Evolutionary conservation across 2,888 invertebrate genomes (phyloP), one percentile per base, ranked within the genome.

Genomic region (Argyresthia albistria): DNA sequence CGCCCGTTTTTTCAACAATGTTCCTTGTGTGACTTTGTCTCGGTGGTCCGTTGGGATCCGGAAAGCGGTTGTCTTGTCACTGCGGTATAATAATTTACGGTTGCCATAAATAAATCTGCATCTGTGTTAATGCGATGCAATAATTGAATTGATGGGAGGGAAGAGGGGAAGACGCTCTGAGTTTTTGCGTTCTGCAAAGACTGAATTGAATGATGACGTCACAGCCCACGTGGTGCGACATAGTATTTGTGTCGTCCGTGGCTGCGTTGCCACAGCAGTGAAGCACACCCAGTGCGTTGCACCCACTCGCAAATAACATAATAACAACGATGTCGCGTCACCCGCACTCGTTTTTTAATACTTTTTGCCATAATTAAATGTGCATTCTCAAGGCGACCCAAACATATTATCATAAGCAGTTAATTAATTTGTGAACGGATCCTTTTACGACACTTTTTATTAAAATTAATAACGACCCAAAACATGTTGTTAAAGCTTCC

Each of bases 1-100:
- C 78, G 81, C 79, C 71, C 76, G 70, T 71, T 77, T 77, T 64
- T 73, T 73, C 68, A 65, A 67, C 80, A 81, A 82, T 74, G 80
- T 82, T 71, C 81, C 70, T 76, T 74, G 76, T 79, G 80, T 84
- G 76, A 84, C 82, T 77, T 83, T 82, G 81, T 63, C 59, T 66
- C 74, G 80, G 73, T 70, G 78, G 75, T 66, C 73, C 70, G 69
- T 71, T 70, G 70, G 70, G 71, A 76, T 73, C 75, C 78, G 77
- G 76, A 77, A 76, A 75, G 68, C 74, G 60, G 80, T 79, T n/a
- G 39, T 39, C 39, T 4, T n/a, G 39, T 39, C 8, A 7, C 36
- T 73, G 25, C 25, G 6, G 2, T 25, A 6, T 25, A 25, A 25
- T 25, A 25, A 25, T 25, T 25, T 25, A 25, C 25, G 25, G 25